Evolutionary conservation across 1,140 invertebrate genomes (phyloP), one percentile per base, ranked within the genome.

Genomic region (Gonatopus flavifemur): DNA sequence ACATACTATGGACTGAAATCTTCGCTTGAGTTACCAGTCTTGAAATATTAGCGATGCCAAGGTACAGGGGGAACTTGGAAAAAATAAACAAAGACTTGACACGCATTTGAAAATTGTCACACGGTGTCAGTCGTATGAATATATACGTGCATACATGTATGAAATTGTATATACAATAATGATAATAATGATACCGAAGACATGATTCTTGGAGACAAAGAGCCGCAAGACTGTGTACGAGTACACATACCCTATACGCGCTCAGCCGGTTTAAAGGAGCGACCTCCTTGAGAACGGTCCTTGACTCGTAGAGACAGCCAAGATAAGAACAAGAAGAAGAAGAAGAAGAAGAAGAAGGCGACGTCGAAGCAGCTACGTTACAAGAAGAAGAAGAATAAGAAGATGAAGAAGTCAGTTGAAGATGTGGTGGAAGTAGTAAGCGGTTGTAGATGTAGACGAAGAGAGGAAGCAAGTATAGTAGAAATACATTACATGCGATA

Each of bases 221-320:
- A 13, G 39, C 48, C 44, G 22, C 47, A n/a, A n/a, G n/a, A n/a
- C n/a, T n/a, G 43, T 44, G 49, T 54, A 15, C 6, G 32, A 5
- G 32, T 6, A 13, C 12, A 28, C 25, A 13, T n/a, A 56, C 36
- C 44, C 19, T 56, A 44, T 48, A 54, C 37, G 53, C 50, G n/a
- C n/a, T n/a, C n/a, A n/a, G n/a, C 49, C 39, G 53, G 54, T 58
- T 63, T 60, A 66, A 67, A 68, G 51, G 54, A 70, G 67, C 73
- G 69, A 74, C 74, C 75, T 77, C 76, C 76, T 78, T 77, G 76
- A 76, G 74, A 78, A 76, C 69, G 76, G 76, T 78, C 74, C 69
- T 78, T 78, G 76, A 76, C 76, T 78, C 72, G 65, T 68, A 55
- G 59, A 60, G 55, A 55, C 52, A 36, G 48, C 22, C 49, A 16